Evolutionary conservation across 2,888 invertebrate genomes (phyloP).

Genomic region (Drosophila sordidapex): DNA sequence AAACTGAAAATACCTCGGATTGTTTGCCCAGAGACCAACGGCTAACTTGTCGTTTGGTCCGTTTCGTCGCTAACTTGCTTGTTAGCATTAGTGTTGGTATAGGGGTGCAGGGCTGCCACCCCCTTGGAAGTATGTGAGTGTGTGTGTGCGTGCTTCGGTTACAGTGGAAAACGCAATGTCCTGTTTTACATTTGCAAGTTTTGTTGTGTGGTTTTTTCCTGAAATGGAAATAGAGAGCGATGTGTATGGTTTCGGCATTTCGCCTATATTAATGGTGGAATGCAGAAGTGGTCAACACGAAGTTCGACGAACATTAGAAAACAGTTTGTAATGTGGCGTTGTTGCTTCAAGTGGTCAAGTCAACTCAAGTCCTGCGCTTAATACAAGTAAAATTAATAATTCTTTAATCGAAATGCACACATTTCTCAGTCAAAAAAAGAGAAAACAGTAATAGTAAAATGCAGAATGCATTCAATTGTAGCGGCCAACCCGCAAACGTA

Average conservation of each 20-base stretch:
- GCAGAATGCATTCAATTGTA: slow-evolving; percentile 52
- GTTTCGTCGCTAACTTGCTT: slow-evolving; percentile 9
- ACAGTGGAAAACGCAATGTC: slow-evolving; percentile 71
- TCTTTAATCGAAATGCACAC: slow-evolving; percentile 26
- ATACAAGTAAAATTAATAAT: slow-evolving; percentile 16
- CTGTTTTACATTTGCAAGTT: slow-evolving; percentile 74
- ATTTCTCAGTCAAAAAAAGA: neutral
- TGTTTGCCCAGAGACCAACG: slow-evolving; percentile 42
- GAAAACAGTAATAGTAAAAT: slow-evolving; percentile 33
- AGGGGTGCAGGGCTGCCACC: slow-evolving; percentile 11
- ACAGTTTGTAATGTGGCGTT: slow-evolving; percentile 57
- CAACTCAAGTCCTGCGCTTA: neutral
- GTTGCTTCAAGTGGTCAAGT: slow-evolving; percentile 45
- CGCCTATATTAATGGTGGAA: slow-evolving; percentile 14
- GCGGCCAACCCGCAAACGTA: slow-evolving; percentile 43
- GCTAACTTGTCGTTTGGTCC: slow-evolving; percentile 39
- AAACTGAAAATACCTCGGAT: slow-evolving; percentile 37
- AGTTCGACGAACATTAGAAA: slow-evolving; percentile 42
- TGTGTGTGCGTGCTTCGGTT: slow-evolving; percentile 1
- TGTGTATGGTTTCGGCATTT: slow-evolving; percentile 36
- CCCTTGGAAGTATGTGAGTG: slow-evolving; percentile 11
- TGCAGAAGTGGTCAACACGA: slow-evolving; percentile 43
- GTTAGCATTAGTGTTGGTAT: slow-evolving; percentile 13
- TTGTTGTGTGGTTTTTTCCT: slow-evolving; percentile 52
- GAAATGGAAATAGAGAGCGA: slow-evolving; percentile 57